phyloP scores from a whole-genome alignment of 2,797 vertebrate genomes.

The Morelia viridis region DNA sequence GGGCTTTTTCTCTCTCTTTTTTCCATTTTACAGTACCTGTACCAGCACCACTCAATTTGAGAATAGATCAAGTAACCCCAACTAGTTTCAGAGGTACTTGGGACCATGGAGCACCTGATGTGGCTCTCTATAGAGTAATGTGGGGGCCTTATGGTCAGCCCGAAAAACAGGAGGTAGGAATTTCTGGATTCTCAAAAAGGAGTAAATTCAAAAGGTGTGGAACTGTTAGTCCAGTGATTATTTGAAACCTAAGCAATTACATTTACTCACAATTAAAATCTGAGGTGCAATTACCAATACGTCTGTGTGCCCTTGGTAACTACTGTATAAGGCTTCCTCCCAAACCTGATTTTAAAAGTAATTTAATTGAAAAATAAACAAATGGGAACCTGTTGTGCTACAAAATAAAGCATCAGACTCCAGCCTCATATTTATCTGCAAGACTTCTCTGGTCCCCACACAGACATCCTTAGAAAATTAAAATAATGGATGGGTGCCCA shows the following conservation, averaged over 20 bases:
- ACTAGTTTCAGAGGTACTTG: constrained; percentile 89
- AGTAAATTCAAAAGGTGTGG: constrained; percentile 13
- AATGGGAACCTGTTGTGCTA: neutral
- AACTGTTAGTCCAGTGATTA: neutral
- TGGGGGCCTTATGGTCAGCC: constrained; percentile 80
- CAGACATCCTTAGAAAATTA: too few relatives aligned
- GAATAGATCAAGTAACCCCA: constrained; percentile 83
- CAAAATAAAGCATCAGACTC: neutral
- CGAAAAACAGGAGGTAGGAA: constrained; percentile 74
- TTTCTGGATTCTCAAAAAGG: neutral
- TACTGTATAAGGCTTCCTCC: neutral
- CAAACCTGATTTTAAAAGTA: neutral
- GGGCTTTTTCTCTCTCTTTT: constrained; percentile 30
- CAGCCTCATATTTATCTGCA: neutral
- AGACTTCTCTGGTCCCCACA: too few relatives aligned
- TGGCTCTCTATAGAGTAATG: constrained; percentile 87
- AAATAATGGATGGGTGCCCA: too few relatives aligned
- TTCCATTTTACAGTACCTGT: constrained; percentile 79
- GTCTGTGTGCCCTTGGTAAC: neutral
- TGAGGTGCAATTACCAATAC: neutral
- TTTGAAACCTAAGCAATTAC: neutral
- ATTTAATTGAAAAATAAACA: neutral
- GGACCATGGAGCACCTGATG: constrained; percentile 91
- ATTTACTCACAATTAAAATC: neutral
- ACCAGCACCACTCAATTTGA: constrained; percentile 87